Base-by-base conservation (phyloP, 2,888 invertebrate genomes). In the Eristalis tenax region DNA sequence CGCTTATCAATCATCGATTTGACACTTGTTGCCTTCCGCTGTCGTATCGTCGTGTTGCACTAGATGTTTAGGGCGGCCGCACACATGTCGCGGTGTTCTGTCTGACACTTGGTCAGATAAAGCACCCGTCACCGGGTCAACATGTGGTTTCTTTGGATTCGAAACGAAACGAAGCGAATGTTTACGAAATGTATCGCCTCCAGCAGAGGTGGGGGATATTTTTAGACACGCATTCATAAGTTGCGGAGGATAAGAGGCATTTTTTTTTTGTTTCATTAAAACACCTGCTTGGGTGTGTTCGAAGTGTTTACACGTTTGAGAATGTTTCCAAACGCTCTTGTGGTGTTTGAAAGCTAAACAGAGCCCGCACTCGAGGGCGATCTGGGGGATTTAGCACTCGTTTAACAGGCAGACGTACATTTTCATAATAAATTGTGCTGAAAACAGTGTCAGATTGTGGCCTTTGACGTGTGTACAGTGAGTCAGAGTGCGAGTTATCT, bases 231-330 rank as follows among this genome's bases (percentile, higher is more conserved):
- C 22, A 57, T 13, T 23, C 23, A 23, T 43, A 43, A 15, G n/a
- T 57, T 32, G 22, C 57, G 57, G n/a, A 4, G 57, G 57, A 18
- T n/a, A 10, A n/a, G 57, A 18, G 57, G 57, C 6, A 23, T 23
- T 57, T 61, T 23, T 8, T 71, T 73, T 50, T 63, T 18, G 26
- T n/a, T 50, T 18, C 50, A 50, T 50, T n/a, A 63, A 63, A 73
- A 64, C 73, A 73, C 73, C 73, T 73, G 73, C 73, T 50, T 64
- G 43, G 50, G 4, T 43, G 63, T 73, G 63, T 73, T 71, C 28
- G 73, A 73, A 50, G 63, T 73, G 64, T 73, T 73, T 73, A 73
- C 64, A 15, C 43, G 13, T 50, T 64, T n/a, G 61, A 26, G 61
- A 61, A 43, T 71, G 38, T 38, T 38, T 59, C n/a, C 64, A 64